Percentiles rank a stretch among this genome's conserved stretches.
Evolutionary conservation across 2,113 vertebrate genomes (phyloP).

Genomic region (Clarias batrachus): DNA sequence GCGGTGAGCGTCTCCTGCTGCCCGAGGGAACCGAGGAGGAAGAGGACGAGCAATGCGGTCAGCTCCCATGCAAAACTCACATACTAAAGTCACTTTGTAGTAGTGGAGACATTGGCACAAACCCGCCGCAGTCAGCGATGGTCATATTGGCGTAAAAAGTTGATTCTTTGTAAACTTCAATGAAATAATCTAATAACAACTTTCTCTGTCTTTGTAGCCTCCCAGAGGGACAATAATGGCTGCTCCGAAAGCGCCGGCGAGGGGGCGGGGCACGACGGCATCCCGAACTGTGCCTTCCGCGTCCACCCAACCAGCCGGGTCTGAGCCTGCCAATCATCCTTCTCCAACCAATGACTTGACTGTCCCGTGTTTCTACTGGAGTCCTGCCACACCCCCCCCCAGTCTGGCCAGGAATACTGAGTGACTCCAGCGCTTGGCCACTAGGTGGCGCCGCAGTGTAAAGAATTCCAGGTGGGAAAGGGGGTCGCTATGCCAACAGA

Average conservation of each 20-base stretch:
- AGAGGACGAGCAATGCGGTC: conserved; percentile 63
- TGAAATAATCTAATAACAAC: neutral
- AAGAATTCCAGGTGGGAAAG: conserved; percentile 63
- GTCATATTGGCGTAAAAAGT: neutral
- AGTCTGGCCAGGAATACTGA: conserved; percentile 71
- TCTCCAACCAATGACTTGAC: conserved; percentile 62
- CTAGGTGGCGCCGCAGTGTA: conserved; percentile 70
- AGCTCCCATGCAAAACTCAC: neutral
- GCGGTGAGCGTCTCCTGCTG: conserved; percentile 67
- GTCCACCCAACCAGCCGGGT: conserved; percentile 74
- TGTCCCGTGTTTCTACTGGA: conserved; percentile 70
- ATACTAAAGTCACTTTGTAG: no score
- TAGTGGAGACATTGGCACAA: neutral
- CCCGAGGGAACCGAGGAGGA: conserved; percentile 68
- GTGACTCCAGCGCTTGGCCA: conserved; percentile 70
- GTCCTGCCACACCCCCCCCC: conserved; percentile 66
- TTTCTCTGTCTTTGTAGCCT: conserved; percentile 53
- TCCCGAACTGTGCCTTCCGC: conserved; percentile 70
- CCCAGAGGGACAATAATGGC: conserved; percentile 64
- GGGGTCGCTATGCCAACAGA: conserved; percentile 58
- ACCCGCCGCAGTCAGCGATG: neutral
- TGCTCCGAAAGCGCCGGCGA: conserved; percentile 66
- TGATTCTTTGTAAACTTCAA: neutral
- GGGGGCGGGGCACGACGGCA: conserved; percentile 55
- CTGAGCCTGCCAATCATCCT: conserved; percentile 60